phyloP scores from a whole-genome alignment of 2,888 invertebrate species.

The Auanema freiburgensis region DNA sequence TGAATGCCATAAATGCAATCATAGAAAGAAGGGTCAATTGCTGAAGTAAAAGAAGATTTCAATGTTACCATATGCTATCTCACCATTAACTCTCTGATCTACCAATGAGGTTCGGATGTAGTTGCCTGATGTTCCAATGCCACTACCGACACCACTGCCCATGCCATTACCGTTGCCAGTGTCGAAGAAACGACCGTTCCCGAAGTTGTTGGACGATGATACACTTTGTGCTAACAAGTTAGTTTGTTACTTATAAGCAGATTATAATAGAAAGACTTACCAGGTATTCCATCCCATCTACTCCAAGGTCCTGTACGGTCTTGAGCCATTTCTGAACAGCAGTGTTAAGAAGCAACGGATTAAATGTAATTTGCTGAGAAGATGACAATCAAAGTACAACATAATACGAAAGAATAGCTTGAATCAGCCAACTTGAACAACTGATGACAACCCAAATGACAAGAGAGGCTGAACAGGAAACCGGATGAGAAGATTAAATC shows the following conservation, averaged over 20 bases:
- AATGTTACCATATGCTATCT: background rate
- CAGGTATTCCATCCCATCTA: slow-evolving; percentile 16
- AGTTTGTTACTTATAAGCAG: background rate
- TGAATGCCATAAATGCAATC: slow-evolving; percentile 45
- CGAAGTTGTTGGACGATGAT: background rate
- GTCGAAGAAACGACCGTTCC: background rate
- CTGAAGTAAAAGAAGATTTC: slow-evolving; percentile 17
- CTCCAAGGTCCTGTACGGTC: slow-evolving; percentile 22
- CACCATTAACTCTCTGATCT: background rate
- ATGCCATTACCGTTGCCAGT: background rate
- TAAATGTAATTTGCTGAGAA: no score
- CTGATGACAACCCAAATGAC: no score
- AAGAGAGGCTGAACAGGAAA: no score
- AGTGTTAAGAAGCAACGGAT: no score
- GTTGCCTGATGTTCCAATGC: background rate
- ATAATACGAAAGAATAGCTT: no score
- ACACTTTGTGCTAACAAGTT: no score
- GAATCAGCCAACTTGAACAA: no score
- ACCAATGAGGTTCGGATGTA: no score
- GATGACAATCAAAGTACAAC: no score
- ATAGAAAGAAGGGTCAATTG: slow-evolving; percentile 44
- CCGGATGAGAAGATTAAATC: no score
- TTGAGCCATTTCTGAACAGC: slow-evolving; percentile 18
- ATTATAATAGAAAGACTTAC: slow-evolving; percentile 4
- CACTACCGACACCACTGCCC: background rate